Base-by-base conservation (phyloP, 2,888 invertebrate species). In the Caenorhabditis japonica region DNA sequence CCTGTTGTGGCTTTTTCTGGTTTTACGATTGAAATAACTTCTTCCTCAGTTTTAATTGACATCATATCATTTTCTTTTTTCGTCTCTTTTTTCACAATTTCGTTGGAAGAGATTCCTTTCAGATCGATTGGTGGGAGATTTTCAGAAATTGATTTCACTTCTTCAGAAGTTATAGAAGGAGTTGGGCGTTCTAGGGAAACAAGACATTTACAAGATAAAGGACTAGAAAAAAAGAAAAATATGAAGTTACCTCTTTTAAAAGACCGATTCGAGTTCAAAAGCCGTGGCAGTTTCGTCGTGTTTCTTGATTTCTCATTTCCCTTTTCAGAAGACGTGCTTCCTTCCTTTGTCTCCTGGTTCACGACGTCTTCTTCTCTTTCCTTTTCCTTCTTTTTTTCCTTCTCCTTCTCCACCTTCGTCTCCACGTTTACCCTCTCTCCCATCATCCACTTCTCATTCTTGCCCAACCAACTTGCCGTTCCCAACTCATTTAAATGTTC, bases 401-500 rank as follows among this genome's bases (percentile, higher is more conserved):
- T 25, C 27, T 49, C 46, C 19, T 17, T 12, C 13, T n/a, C 39
- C 33, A 12, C 27, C 53, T 34, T 38, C 56, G 43, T 33, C 52
- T 58, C 64, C 55, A 64, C 41, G 12, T 41, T 51, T 30, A 68
- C 73, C 12, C 60, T 34, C 39, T 73, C 66, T 15, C 68, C 68
- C 66, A 61, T 73, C 73, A 68, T 68, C 73, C 66, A 73, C 39
- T 68, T 73, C 38, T 73, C 68, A 39, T 73, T 68, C 15, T 68
- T 73, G 0, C 73, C 73, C 2, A 74, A 30, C 74, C 68, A 62
- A 21, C 61, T 53, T 17, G 69, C 56, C 10, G 68, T 62, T 17
- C 61, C 58, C 3, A 75, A 17, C 34, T 69, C 72, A 39, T 75
- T 78, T 36, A 78, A 25, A 38, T 75, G 72, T 30, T 78, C 78